These are phyloP conservation scores for Epirrita christyi DNA, from an alignment of 2,888 invertebrate genomes.

Conservation along the genomic window DNA sequence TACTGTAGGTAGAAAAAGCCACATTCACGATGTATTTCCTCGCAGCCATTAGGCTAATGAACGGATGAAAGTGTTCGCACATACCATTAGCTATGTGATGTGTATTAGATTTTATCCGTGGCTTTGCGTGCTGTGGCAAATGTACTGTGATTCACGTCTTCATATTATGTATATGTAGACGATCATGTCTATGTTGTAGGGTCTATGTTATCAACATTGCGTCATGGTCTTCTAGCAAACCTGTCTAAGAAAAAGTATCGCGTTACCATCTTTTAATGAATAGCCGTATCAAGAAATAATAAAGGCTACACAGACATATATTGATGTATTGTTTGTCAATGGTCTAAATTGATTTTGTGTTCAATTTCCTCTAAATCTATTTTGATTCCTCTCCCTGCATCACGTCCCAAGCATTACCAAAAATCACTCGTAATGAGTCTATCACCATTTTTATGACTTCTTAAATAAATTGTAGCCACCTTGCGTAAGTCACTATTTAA, in stretches of 20 bases:
- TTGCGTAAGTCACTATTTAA: constrained; percentile 31
- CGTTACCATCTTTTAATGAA: too few relatives aligned
- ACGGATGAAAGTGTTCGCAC: constrained; percentile 39
- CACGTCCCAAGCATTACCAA: constrained; percentile 18
- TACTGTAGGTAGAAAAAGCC: constrained; percentile 30
- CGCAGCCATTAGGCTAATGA: constrained; percentile 42
- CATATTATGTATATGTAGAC: too few relatives aligned
- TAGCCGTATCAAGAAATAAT: too few relatives aligned
- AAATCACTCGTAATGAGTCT: constrained; percentile 30
- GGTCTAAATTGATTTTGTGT: constrained; percentile 8
- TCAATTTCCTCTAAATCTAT: constrained; percentile 11
- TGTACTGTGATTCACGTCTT: constrained; percentile 29
- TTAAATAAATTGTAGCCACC: constrained; percentile 27
- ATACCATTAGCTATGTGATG: constrained; percentile 37
- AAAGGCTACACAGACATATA: too few relatives aligned
- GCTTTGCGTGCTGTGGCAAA: constrained; percentile 28
- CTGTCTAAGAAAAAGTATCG: too few relatives aligned
- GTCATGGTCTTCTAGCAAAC: too few relatives aligned
- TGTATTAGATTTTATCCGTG: constrained; percentile 35
- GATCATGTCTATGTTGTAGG: too few relatives aligned
- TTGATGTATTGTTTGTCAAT: not conserved
- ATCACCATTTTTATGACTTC: constrained; percentile 28
- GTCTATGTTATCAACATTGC: too few relatives aligned
- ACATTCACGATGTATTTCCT: constrained; percentile 35
- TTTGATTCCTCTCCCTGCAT: constrained; percentile 12